These are phyloP conservation scores for Watsonalla cultraria DNA, from an alignment of 2,888 invertebrate genomes.

Conservation along the genomic window DNA sequence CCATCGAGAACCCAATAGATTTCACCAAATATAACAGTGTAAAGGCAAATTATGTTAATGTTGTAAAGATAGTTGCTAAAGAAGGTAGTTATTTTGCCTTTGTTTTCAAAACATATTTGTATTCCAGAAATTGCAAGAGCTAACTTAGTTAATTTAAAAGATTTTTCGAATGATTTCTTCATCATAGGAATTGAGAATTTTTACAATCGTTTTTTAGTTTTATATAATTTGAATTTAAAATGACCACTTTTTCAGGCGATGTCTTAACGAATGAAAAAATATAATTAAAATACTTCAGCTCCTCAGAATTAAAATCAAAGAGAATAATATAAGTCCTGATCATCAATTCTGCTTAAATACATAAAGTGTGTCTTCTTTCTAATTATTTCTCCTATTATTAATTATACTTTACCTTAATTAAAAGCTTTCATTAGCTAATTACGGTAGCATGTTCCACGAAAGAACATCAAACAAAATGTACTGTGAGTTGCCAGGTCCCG, in stretches of 20 bases:
- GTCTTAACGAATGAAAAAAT: neutral
- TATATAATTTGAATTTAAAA: too few species aligned
- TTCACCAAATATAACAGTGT: slow-evolving; percentile 45
- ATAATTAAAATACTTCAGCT: neutral
- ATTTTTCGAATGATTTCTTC: slow-evolving; percentile 27
- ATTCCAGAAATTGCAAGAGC: slow-evolving; percentile 45
- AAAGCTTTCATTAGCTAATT: neutral
- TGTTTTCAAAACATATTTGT: slow-evolving; percentile 15
- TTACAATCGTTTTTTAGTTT: too few species aligned
- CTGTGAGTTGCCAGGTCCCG: too few species aligned
- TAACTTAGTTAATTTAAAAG: slow-evolving; percentile 30
- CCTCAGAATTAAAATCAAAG: neutral
- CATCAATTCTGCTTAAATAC: neutral
- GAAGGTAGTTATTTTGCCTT: slow-evolving; percentile 19
- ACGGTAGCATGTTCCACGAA: too few species aligned
- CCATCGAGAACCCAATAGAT: slow-evolving; percentile 42
- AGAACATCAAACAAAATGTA: too few species aligned
- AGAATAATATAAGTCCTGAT: neutral
- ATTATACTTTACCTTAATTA: neutral
- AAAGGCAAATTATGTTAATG: slow-evolving; percentile 37
- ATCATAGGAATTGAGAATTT: slow-evolving; percentile 8
- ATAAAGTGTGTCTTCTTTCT: neutral
- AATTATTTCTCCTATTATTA: neutral
- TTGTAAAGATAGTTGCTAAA: slow-evolving; percentile 29
- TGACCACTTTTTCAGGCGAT: too few species aligned